These are phyloP conservation scores for Coecobrya sp. DNA, from an alignment of 2,888 invertebrate species.

Conservation along the genomic window DNA sequence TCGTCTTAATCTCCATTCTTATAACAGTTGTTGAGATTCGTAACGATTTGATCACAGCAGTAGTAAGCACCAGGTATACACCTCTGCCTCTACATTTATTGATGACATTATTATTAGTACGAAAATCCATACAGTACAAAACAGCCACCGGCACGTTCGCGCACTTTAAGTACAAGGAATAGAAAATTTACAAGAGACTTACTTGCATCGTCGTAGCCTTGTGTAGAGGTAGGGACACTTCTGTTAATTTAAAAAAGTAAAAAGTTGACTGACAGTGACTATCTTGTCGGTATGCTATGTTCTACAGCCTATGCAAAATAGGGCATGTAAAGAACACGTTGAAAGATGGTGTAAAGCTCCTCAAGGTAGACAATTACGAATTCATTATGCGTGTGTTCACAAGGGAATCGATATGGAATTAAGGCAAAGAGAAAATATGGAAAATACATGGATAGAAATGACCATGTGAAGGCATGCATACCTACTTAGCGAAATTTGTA, in stretches of 20 bases:
- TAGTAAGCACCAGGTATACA: not conserved
- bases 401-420: not conserved
- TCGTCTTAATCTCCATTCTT: not conserved
- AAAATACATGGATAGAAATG: not conserved
- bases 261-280: not conserved
- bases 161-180: not conserved
- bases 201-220: not conserved
- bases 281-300: not conserved
- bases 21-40: not conserved
- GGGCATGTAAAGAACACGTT: not conserved
- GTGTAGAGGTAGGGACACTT: constrained; percentile 18
- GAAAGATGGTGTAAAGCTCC: not conserved
- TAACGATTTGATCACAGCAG: constrained; percentile 1
- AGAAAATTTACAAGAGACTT: not conserved
- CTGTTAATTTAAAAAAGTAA: not conserved
- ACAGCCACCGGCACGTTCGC: not conserved
- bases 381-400: not conserved
- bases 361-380: constrained; percentile 24
- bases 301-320: not conserved
- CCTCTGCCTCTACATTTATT: not conserved
- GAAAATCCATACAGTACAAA: not conserved
- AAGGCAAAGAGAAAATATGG: not conserved
- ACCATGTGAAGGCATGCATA: no score
- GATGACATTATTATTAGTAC: not conserved
- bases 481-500: no score